Evolutionary conservation across 1,140 invertebrate species (phyloP).

Genomic region (Araneus ventricosus): DNA sequence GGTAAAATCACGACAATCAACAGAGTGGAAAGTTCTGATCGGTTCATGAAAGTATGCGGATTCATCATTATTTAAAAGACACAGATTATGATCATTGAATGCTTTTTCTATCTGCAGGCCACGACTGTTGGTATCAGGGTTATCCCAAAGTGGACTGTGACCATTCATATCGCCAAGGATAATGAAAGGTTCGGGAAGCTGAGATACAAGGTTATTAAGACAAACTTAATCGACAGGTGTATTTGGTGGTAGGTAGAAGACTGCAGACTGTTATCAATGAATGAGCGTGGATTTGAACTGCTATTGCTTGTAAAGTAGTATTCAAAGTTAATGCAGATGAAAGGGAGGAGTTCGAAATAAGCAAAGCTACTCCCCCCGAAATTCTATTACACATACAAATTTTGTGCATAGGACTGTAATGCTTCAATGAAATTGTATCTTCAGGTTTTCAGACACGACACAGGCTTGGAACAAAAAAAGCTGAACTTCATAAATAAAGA

Average conservation of each 20-base stretch:
- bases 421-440: no score
- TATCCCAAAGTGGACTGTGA: not conserved
- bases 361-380: no score
- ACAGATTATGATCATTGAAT: not conserved
- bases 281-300: not conserved
- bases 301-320: not conserved
- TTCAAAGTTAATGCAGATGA: no score
- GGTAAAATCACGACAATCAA: no score
- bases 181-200: not conserved
- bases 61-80: no score
- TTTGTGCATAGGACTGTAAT: no score
- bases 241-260: not conserved
- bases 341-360: no score
- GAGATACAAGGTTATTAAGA: not conserved
- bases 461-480: no score
- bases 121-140: not conserved
- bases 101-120: no score
- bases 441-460: no score
- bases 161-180: not conserved
- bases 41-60: not conserved
- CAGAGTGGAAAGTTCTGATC: not conserved
- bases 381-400: no score
- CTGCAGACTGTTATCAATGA: not conserved
- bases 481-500: no score
- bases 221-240: not conserved